Evolutionary conservation across 2,797 vertebrate genomes (phyloP), one percentile per base, ranked within the genome.

Genomic region (Fistularia tabacaria): DNA sequence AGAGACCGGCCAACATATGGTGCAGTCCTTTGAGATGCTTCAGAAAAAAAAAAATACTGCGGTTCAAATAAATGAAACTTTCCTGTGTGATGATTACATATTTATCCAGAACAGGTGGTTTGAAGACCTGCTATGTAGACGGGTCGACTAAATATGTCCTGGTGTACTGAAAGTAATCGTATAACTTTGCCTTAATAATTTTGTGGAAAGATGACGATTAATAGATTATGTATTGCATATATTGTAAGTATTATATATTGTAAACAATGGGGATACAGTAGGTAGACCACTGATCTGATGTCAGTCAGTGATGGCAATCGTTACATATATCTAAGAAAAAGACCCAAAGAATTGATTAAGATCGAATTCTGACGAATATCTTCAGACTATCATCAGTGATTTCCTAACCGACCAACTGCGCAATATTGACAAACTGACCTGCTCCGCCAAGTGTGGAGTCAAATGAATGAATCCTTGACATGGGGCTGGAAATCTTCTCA

Each of bases 401-500:
- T n/a, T n/a, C n/a, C n/a, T n/a, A n/a, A n/a, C n/a, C n/a, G n/a
- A n/a, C n/a, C n/a, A n/a, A n/a, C n/a, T 25, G 25, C 5, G 2
- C 5, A 25, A 25, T 25, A 25, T 3, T 25, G 5, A 25, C 25
- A 25, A 25, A 25, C 25, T 25, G 25, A 25, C 25, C 5, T 5
- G 25, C 25, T 25, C 25, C 11, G 49, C 12, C 10, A 40, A 38
- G 14, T 47, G 9, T 36, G 8, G 36, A 36, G 9, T 8, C 10
- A 51, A 51, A 39, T 14, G 44, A 45, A 14, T 8, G 7, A 5
- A 9, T n/a, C 44, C n/a, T 7, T 51, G 39, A 49, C 40, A 14
- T 45, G 14, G 50, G 52, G 37, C 57, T 41, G 53, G 41, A 77
- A 73, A 74, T 57, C 51, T 55, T 70, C 62, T 45, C 15, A 51